Conservation (phyloP, 2,797 vertebrate genomes). For the Cossypha heuglini region DNA sequence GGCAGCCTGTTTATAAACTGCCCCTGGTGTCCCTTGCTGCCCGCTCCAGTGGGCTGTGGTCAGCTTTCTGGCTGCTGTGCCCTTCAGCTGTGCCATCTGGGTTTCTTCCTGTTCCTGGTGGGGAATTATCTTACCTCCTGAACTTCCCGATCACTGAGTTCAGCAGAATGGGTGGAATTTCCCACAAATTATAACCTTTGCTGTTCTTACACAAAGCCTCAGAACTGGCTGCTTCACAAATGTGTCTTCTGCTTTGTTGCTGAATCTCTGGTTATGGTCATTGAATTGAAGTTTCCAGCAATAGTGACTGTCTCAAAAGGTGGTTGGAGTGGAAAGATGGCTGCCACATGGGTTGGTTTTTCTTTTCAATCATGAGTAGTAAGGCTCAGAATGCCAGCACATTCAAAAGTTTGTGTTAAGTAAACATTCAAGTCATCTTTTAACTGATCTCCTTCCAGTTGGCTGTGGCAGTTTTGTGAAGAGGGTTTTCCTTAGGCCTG, state of each 20-base stretch:
- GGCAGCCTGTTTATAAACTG: neutral
- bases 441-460: neutral
- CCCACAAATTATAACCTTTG: neutral
- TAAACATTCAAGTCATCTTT: neutral
- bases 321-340: neutral
- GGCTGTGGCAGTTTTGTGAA: neutral
- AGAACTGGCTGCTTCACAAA: neutral
- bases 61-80: neutral
- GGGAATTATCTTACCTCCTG: neutral
- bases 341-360: neutral
- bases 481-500: neutral
- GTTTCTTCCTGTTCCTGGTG: conserved; percentile 7
- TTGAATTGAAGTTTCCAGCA: neutral
- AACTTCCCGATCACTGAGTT: neutral
- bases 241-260: neutral
- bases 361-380: neutral
- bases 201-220: neutral
- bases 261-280: neutral
- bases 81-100: neutral
- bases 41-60: neutral
- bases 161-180: conserved; percentile 6
- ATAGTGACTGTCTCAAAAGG: neutral
- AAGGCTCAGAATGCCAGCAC: neutral
- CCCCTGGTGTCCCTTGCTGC: neutral
- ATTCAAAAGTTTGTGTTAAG: neutral